These are phyloP conservation scores for Sesamia nonagrioides DNA, from an alignment of 1,140 invertebrate genomes.

Conservation along the genomic window DNA sequence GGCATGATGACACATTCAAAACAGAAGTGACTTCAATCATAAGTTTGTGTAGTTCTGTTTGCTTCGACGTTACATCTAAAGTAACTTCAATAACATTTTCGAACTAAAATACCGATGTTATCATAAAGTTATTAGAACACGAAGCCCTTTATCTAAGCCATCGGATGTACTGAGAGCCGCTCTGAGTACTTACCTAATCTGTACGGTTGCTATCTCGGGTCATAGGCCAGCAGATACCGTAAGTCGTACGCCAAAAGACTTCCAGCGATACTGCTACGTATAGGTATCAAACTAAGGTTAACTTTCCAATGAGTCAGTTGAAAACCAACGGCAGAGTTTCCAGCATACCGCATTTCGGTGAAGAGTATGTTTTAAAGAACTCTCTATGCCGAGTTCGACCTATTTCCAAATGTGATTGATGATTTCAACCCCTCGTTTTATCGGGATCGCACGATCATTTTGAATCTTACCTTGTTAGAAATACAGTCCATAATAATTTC, in stretches of 20 bases:
- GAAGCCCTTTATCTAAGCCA: slow-evolving; percentile 64
- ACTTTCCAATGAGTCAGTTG: slow-evolving; percentile 49
- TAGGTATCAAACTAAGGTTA: slow-evolving; percentile 56
- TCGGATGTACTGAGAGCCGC: slow-evolving; percentile 67
- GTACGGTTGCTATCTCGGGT: slow-evolving; percentile 69
- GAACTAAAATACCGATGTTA: slow-evolving; percentile 55
- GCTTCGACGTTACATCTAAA: slow-evolving; percentile 22
- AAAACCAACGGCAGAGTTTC: slow-evolving; percentile 41
- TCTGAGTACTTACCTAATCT: slow-evolving; percentile 69
- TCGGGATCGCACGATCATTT: slow-evolving; percentile 48
- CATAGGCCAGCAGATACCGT: slow-evolving; percentile 75
- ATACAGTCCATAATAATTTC: slow-evolving; percentile 21
- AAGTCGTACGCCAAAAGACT: slow-evolving; percentile 56
- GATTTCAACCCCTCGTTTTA: slow-evolving; percentile 62
- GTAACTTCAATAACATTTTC: slow-evolving; percentile 45
- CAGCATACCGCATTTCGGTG: slow-evolving; percentile 54
- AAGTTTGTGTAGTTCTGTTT: not conserved
- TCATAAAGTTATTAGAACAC: slow-evolving; percentile 58
- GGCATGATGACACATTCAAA: slow-evolving; percentile 5
- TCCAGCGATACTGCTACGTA: slow-evolving; percentile 55
- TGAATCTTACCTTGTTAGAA: slow-evolving; percentile 15
- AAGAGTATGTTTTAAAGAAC: slow-evolving; percentile 68
- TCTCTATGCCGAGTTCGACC: slow-evolving; percentile 64
- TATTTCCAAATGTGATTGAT: slow-evolving; percentile 70
- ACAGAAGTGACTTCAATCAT: slow-evolving; percentile 33